A percentile compares a stretch with the other conserved stretches of the same genome.
Evolutionary conservation across 1,140 invertebrate genomes (phyloP).

Genomic region (Holotrichia oblita): DNA sequence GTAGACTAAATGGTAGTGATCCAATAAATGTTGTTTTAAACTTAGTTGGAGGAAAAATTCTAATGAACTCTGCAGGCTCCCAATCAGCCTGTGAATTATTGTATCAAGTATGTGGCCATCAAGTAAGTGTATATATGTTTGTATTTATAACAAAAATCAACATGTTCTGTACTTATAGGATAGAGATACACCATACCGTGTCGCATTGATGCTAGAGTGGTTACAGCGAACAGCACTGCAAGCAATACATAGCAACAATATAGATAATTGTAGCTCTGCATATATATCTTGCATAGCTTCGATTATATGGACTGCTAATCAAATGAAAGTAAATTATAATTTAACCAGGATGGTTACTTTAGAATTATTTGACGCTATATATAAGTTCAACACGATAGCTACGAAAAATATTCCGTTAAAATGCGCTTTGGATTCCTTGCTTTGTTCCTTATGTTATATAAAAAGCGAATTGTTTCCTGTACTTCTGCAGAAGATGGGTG

Average conservation of each 20-base stretch:
- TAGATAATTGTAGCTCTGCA: constrained; percentile 61
- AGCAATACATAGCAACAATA: constrained; percentile 53
- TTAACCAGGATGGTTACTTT: constrained; percentile 72
- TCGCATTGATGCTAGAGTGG: constrained; percentile 72
- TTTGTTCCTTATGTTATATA: constrained; percentile 87
- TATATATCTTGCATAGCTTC: constrained; percentile 79
- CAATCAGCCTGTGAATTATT: constrained; percentile 84
- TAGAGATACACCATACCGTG: constrained; percentile 61
- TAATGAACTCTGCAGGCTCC: constrained; percentile 56
- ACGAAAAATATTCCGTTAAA: constrained; percentile 77
- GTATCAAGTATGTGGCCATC: constrained; percentile 73
- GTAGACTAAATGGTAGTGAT: constrained; percentile 58
- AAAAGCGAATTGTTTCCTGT: constrained; percentile 78
- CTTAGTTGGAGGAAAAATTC: constrained; percentile 51
- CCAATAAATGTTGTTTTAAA: constrained; percentile 52
- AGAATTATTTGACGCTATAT: constrained; percentile 77
- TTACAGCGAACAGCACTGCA: constrained; percentile 65
- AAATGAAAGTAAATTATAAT: constrained; percentile 69
- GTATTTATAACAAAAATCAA: not conserved
- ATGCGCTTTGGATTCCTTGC: constrained; percentile 77
- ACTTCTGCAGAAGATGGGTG: constrained; percentile 77
- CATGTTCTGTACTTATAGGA: constrained; percentile 52
- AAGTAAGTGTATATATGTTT: constrained; percentile 49
- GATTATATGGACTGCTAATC: constrained; percentile 82
- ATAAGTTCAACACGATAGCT: constrained; percentile 77